Percentiles rank a stretch among this genome's conserved stretches.
Evolutionary conservation across 2,113 vertebrate species (phyloP).

Genomic region (Naja naja): DNA sequence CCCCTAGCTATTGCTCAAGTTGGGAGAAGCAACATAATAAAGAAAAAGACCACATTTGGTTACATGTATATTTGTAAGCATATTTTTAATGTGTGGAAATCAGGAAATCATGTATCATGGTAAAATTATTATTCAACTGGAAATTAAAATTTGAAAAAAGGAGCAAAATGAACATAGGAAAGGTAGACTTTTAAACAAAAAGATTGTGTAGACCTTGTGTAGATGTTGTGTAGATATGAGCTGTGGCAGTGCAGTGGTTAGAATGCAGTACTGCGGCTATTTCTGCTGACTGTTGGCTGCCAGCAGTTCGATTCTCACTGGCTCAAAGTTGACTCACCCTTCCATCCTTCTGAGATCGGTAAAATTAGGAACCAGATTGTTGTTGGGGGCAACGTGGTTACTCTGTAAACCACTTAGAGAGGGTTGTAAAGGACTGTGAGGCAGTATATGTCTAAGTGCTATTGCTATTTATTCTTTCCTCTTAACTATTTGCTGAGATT

Average conservation of each 20-base stretch:
- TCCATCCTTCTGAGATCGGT: too few species aligned
- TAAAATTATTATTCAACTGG: constrained; percentile 42
- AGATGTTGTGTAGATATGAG: too few species aligned
- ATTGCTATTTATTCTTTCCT: neutral
- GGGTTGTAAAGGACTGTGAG: too few species aligned
- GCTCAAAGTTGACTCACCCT: too few species aligned
- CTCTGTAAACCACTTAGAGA: too few species aligned
- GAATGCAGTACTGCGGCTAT: too few species aligned
- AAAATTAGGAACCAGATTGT: too few species aligned
- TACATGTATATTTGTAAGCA: neutral
- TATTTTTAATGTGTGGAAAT: constrained; percentile 38
- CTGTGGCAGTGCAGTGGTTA: too few species aligned
- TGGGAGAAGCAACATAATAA: constrained; percentile 15
- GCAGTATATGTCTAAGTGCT: too few species aligned
- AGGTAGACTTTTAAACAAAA: constrained; percentile 1
- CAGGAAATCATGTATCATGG: constrained; percentile 36
- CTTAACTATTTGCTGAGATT: neutral
- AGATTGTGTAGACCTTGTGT: neutral
- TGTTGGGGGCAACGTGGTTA: too few species aligned
- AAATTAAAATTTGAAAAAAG: neutral
- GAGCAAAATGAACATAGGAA: constrained; percentile 27
- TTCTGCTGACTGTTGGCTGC: too few species aligned
- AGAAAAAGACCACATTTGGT: neutral
- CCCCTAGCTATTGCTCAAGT: neutral
- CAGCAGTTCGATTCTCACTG: too few species aligned